A percentile compares a stretch with the other conserved stretches of the same genome.
phyloP scores from a whole-genome alignment of 2,888 invertebrate genomes.

The Epiperipatus broadwayi region DNA sequence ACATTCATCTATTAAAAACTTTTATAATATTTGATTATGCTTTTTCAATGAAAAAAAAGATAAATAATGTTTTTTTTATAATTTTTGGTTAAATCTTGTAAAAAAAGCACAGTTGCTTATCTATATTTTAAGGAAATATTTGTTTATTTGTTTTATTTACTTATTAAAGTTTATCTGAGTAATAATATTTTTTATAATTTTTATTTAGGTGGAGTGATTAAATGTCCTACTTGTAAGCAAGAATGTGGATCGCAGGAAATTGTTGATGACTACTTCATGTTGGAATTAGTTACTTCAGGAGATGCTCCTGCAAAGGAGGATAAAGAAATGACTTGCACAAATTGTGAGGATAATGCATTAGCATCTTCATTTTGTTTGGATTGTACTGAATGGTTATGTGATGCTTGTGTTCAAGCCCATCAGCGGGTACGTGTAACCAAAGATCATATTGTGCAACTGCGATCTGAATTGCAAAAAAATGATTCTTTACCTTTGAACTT shows the following conservation, averaged over 20 bases:
- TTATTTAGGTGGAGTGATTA: conserved; percentile 23
- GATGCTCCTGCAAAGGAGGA: no score
- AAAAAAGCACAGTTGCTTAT: no score
- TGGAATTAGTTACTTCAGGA: conserved; percentile 15
- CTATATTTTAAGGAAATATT: no score
- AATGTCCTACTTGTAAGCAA: conserved; percentile 53
- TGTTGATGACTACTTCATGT: conserved; percentile 56
- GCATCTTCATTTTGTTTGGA: conserved; percentile 76
- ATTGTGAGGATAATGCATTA: conserved; percentile 60
- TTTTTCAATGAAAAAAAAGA: no score
- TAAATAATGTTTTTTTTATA: no score
- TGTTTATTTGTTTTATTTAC: no score
- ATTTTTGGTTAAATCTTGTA: no score
- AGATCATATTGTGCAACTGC: conserved; percentile 72
- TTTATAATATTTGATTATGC: no score
- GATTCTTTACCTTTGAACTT: conserved; percentile 39
- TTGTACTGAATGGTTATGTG: conserved; percentile 76
- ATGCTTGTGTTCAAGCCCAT: conserved; percentile 65
- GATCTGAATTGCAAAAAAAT: conserved; percentile 50
- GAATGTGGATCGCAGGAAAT: conserved; percentile 49
- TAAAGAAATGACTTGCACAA: conserved; percentile 41
- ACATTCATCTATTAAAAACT: no score
- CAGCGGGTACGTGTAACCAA: conserved; percentile 78
- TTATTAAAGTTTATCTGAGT: no score
- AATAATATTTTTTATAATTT: conserved; percentile 9